phyloP scores from a whole-genome alignment of 2,888 invertebrate species.

The Agonopterix arenella region DNA sequence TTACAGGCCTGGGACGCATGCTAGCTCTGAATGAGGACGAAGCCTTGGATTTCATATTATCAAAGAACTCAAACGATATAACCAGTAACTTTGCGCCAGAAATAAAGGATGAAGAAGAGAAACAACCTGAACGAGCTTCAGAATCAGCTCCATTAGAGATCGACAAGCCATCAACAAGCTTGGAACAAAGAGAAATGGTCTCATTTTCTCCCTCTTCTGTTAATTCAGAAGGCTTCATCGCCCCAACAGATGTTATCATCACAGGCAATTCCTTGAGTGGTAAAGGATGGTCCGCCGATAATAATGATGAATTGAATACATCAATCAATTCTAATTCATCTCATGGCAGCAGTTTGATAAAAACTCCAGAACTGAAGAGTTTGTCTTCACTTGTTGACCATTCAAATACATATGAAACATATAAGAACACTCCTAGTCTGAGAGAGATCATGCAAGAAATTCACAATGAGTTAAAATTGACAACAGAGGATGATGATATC shows the following conservation, averaged over 20 bases:
- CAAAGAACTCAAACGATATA: conserved; percentile 55
- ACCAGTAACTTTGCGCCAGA: conserved; percentile 16
- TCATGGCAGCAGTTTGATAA: conserved; percentile 67
- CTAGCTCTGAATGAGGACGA: conserved; percentile 82
- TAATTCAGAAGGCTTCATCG: conserved; percentile 50
- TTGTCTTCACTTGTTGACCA: conserved; percentile 62
- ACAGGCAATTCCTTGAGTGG: conserved; percentile 82
- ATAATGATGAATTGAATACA: conserved; percentile 70
- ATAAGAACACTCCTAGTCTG: conserved; percentile 65
- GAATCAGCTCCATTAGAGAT: conserved; percentile 23
- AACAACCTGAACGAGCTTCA: conserved; percentile 3
- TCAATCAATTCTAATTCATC: conserved; percentile 72
- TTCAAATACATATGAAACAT: conserved; percentile 47
- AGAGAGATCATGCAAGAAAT: conserved; percentile 78
- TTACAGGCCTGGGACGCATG: conserved; percentile 66
- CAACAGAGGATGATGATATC: conserved; percentile 44
- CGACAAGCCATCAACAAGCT: conserved; percentile 49
- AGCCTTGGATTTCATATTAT: conserved; percentile 82
- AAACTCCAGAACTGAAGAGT: conserved; percentile 70
- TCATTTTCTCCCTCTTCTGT: conserved; percentile 46
- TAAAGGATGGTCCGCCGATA: conserved; percentile 81
- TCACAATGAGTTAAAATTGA: conserved; percentile 58
- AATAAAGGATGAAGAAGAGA: conserved; percentile 15
- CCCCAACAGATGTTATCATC: conserved; percentile 42
- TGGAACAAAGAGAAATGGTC: conserved; percentile 28